Evolutionary conservation across 2,888 invertebrate genomes (phyloP), one percentile per base, ranked within the genome.

Genomic region (Hedychridium roseum): DNA sequence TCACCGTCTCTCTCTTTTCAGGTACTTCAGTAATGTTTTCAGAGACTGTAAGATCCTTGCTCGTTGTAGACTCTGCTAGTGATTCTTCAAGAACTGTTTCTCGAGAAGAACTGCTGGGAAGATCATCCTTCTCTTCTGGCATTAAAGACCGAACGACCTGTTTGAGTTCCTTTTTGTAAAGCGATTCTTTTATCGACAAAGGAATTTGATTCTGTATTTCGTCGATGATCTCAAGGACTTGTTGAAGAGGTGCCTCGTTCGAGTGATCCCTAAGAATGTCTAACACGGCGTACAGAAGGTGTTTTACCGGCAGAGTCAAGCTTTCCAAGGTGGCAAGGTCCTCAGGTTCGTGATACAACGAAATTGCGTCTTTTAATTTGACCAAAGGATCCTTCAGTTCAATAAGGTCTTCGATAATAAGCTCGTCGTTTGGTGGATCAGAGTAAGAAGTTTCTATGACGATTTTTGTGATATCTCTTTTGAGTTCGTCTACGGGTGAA

Each of bases 141-240:
- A 57, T 46, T 48, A 69, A 47, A 2, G 64, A 57, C 35, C 58
- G 46, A 1, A 65, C 58, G 34, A 57, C 66, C 44, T 63, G 57
- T 30, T 57, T 58, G 38, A 71, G 46, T 35, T 70, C 69, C 36
- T 63, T 68, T 27, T 63, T 60, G 17, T 71, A 66, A 7, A 54
- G 53, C 2, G 57, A 60, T 17, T 65, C 60, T 35, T 65, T 67
- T n/a, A 72, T 67, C 1, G 69, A 66, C 21, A 72, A 36, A 0
- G 69, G 62, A 40, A 72, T 66, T 14, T 67, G 69, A 45, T 70
- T 71, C 6, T 69, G 69, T 1, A 72, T 61, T 30, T 71, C 70
- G 35, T 72, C 62, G 0, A 72, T 58, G 3, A 65, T 58, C 20
- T 70, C 65, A 11, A 66, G 47, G 2, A 72, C 59, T 1, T 65